Evolutionary conservation across 2,888 invertebrate species (phyloP).

Genomic region (Tipula helvola): DNA sequence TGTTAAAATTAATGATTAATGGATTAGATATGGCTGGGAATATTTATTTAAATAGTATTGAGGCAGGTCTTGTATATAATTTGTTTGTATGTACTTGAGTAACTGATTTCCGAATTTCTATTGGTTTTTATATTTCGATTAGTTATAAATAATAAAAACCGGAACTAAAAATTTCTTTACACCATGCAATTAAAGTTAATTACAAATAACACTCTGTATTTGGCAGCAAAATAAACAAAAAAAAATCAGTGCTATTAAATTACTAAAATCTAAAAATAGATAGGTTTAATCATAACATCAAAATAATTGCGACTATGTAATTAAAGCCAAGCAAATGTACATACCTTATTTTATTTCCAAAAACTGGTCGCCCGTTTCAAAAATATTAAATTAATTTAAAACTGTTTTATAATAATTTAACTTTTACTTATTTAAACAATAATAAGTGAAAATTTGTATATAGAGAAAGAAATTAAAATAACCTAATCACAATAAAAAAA

Average conservation of each 20-base stretch:
- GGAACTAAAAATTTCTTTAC: not conserved
- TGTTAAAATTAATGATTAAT: not conserved
- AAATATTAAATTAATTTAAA: not conserved
- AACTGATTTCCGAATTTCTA: not conserved
- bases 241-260: not conserved
- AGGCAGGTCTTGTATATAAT: not conserved
- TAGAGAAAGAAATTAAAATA: not conserved
- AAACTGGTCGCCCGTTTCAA: not conserved
- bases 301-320: not conserved
- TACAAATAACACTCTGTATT: not conserved
- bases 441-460: not conserved
- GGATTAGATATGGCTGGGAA: not conserved
- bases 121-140: not conserved
- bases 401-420: not conserved
- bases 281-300: not conserved
- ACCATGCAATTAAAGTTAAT: not conserved
- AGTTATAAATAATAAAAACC: not conserved
- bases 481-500: not conserved
- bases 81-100: not conserved
- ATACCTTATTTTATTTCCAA: not conserved
- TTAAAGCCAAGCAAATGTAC: not conserved
- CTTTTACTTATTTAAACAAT: not conserved
- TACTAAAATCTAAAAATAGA: not conserved
- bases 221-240: not conserved
- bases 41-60: not conserved